Conservation (phyloP, 2,888 invertebrate species). For the Cheilosia variabilis region DNA sequence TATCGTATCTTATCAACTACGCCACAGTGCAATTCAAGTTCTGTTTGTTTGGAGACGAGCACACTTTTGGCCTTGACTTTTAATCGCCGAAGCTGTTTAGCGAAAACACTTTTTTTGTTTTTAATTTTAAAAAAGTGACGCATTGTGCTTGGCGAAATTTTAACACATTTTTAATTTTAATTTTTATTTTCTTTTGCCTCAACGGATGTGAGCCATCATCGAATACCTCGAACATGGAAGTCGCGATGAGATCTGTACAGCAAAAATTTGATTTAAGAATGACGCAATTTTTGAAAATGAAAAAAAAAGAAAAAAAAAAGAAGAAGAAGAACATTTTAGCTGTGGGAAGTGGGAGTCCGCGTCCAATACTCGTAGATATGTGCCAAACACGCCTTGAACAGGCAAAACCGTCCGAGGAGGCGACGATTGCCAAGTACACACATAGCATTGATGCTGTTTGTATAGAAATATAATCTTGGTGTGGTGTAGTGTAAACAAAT, state of each 20-base stretch:
- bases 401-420: not conserved
- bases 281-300: slow-evolving; percentile 25
- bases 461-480: not conserved
- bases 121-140: slow-evolving; percentile 25
- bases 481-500: slow-evolving; percentile 13
- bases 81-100: slow-evolving; percentile 1
- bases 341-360: slow-evolving; percentile 11
- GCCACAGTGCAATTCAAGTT: not conserved
- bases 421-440: slow-evolving; percentile 18
- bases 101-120: not conserved
- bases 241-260: slow-evolving; percentile 12
- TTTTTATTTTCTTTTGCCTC: not conserved
- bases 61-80: slow-evolving; percentile 32
- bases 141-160: slow-evolving; percentile 15
- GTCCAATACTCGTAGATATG: not conserved
- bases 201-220: slow-evolving; percentile 44
- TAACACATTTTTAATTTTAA: slow-evolving; percentile 15
- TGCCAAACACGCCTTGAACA: slow-evolving; percentile 8
- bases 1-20: not conserved
- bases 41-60: not conserved
- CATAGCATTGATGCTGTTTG: slow-evolving; percentile 84
- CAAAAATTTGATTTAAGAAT: slow-evolving; percentile 33
- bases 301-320: not conserved
- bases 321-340: not conserved
- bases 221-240: slow-evolving; percentile 8